Evolutionary conservation across 2,888 invertebrate genomes (phyloP).

Genomic region (Venusia cambrica): DNA sequence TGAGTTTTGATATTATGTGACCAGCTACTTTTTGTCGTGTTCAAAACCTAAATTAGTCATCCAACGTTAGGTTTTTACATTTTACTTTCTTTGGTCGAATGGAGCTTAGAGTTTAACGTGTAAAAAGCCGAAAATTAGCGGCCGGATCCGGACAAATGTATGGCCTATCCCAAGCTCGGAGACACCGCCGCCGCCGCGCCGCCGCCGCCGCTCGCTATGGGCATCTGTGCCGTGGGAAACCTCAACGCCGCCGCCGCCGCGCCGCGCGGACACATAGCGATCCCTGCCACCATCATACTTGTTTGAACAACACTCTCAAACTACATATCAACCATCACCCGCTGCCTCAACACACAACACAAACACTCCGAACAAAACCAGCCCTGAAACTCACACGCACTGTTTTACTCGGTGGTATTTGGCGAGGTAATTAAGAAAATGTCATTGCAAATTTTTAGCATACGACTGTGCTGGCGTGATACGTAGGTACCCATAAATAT

Average conservation of each 20-base stretch:
- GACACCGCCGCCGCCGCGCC: too few relatives aligned
- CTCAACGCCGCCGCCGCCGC: constrained; percentile 42
- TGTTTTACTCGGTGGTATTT: background rate
- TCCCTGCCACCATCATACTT: constrained; percentile 12
- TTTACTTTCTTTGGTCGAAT: too few relatives aligned
- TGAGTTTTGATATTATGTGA: too few relatives aligned
- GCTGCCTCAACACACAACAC: background rate
- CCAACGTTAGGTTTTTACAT: too few relatives aligned
- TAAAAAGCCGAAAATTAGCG: too few relatives aligned
- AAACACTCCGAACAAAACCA: background rate
- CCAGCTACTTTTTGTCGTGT: too few relatives aligned
- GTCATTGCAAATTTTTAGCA: constrained; percentile 53
- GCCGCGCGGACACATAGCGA: constrained; percentile 35
- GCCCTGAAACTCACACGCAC: constrained; percentile 7
- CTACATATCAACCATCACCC: constrained; percentile 6
- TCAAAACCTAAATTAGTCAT: too few relatives aligned
- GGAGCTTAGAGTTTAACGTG: too few relatives aligned
- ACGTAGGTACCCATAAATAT: constrained; percentile 46
- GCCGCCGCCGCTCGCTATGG: constrained; percentile 51
- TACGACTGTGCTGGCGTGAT: constrained; percentile 45
- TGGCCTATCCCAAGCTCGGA: too few relatives aligned
- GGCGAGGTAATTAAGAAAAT: constrained; percentile 41
- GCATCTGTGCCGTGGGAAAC: constrained; percentile 75
- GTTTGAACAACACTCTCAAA: constrained; percentile 1
- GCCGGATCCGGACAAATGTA: too few relatives aligned